A percentile compares a stretch with the other conserved stretches of the same genome.
Evolutionary conservation across 2,888 invertebrate genomes (phyloP).

Genomic region (Osmoderma eremita): DNA sequence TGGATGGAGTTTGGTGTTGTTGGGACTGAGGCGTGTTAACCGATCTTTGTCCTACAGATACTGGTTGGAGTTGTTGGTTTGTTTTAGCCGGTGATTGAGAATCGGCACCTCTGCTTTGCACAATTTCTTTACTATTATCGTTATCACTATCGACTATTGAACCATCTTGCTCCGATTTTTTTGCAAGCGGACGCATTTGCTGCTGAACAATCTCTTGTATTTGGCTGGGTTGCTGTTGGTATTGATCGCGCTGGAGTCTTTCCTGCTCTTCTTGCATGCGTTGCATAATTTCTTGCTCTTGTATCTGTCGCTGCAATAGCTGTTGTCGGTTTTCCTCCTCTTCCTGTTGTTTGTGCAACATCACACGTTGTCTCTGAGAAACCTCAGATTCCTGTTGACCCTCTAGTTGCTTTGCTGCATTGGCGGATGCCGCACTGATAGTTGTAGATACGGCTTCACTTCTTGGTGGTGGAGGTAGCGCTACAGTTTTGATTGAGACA

Average conservation of each 20-base stretch:
- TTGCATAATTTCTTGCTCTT: conserved; percentile 10
- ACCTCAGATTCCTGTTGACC: conserved; percentile 26
- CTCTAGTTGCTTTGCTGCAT: neutral
- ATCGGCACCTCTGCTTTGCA: neutral
- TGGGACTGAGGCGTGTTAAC: neutral
- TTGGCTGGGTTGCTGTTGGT: neutral
- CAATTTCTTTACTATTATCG: neutral
- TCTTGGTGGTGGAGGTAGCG: neutral
- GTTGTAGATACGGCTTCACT: neutral
- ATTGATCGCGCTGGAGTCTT: neutral
- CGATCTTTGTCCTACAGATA: neutral
- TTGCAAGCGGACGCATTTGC: neutral
- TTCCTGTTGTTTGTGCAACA: conserved; percentile 26
- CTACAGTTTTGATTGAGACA: neutral
- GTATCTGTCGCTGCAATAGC: conserved; percentile 9
- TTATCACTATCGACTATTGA: neutral
- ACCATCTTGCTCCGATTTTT: neutral
- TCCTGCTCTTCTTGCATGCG: neutral
- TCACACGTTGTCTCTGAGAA: conserved; percentile 23
- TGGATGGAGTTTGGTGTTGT: neutral
- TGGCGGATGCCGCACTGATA: neutral
- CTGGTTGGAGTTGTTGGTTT: conserved; percentile 1
- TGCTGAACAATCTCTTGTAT: neutral
- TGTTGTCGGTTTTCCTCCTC: conserved; percentile 2
- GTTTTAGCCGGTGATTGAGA: too few species aligned